Percentiles rank a stretch among this genome's conserved stretches.
These are phyloP conservation scores for Sphenodon punctatus DNA, from an alignment of 2,797 vertebrate species.

Conservation along the genomic window DNA sequence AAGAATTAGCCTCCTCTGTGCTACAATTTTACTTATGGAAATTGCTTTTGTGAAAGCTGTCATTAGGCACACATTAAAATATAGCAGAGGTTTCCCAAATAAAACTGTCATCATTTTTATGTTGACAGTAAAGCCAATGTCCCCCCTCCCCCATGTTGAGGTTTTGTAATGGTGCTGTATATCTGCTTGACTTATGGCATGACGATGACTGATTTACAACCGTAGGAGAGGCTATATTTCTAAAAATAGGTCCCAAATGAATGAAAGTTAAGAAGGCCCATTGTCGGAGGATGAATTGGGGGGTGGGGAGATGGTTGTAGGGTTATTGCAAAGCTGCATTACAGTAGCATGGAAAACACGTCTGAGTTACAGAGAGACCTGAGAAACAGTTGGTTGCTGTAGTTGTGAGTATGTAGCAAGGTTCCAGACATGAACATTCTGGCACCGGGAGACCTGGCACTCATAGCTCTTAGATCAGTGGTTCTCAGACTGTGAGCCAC, in stretches of 20 bases:
- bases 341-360: background rate
- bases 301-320: background rate
- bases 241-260: conserved; percentile 31
- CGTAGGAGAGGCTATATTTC: conserved; percentile 33
- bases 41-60: conserved; percentile 60
- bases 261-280: conserved; percentile 17
- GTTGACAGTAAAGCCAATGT: conserved; percentile 70
- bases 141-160: conserved; percentile 55
- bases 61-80: conserved; percentile 73
- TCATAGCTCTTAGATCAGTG: too few relatives aligned
- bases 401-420: background rate
- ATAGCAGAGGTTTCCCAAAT: conserved; percentile 68
- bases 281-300: conserved; percentile 12
- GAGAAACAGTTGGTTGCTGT: background rate
- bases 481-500: too few relatives aligned
- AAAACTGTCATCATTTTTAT: conserved; percentile 73
- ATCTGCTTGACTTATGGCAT: conserved; percentile 65
- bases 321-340: background rate
- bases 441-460: too few relatives aligned
- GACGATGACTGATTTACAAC: conserved; percentile 59
- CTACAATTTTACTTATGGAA: conserved; percentile 50
- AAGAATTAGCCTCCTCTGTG: conserved; percentile 47
- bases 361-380: background rate
- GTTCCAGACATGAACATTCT: too few relatives aligned
- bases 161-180: conserved; percentile 55